Conservation (phyloP, 1,140 invertebrate genomes). For the Holcopasites calliopsidis region DNA sequence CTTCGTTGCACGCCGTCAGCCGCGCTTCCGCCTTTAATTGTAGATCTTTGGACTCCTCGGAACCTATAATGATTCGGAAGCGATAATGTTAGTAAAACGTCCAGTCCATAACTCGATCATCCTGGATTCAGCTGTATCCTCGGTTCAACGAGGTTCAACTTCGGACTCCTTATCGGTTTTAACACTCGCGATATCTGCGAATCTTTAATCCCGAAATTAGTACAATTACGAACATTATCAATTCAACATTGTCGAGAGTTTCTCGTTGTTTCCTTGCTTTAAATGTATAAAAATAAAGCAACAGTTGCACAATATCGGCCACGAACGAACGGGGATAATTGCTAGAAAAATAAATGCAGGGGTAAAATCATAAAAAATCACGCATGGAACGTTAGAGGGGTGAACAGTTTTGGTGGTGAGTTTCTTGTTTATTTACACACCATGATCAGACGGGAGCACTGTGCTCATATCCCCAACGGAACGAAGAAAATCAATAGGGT, state of each 20-base stretch:
- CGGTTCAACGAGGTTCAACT: no score
- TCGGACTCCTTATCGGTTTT: background rate
- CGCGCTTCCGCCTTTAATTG: background rate
- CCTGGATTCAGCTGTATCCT: no score
- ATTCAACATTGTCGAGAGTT: background rate
- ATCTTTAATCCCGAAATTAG: background rate
- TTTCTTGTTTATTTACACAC: conserved; percentile 77
- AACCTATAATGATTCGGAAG: background rate
- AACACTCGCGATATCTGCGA: background rate
- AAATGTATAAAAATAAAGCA: no score
- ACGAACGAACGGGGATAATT: no score
- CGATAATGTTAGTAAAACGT: no score
- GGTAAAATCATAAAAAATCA: background rate
- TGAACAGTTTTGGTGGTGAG: conserved; percentile 16
- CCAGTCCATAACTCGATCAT: no score
- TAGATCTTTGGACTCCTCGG: no score
- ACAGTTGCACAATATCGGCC: no score
- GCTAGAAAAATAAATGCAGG: no score
- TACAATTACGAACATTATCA: background rate
- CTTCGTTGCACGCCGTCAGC: conserved; percentile 1
- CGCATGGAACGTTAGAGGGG: background rate
- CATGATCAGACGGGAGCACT: conserved; percentile 44
- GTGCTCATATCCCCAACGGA: conserved; percentile 53
- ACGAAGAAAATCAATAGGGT: conserved; percentile 77
- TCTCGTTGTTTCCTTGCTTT: no score